phyloP scores from a whole-genome alignment of 2,797 vertebrate genomes.

The Sebastiscus tertius region DNA sequence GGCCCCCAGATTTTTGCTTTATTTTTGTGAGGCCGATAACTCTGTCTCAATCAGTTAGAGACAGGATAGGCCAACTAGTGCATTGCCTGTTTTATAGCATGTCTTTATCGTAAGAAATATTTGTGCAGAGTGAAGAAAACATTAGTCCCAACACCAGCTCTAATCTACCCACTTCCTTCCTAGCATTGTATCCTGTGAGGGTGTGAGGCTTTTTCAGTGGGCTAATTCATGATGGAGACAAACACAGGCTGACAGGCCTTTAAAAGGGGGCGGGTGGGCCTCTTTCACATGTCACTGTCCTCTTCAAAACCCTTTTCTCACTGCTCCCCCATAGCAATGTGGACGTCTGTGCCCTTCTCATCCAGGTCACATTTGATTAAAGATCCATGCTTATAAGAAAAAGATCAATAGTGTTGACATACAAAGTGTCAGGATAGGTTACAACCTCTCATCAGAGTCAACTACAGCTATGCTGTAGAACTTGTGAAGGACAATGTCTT shows the following conservation, averaged over 20 bases:
- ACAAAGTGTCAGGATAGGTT: constrained; percentile 56
- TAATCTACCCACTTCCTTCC: constrained; percentile 77
- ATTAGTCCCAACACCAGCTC: constrained; percentile 57
- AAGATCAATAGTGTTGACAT: constrained; percentile 67
- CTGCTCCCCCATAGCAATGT: constrained; percentile 36
- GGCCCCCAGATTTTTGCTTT: constrained; percentile 34
- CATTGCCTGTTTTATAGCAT: constrained; percentile 60
- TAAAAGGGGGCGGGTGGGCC: constrained; percentile 52
- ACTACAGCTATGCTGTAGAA: constrained; percentile 38
- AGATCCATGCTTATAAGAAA: constrained; percentile 64
- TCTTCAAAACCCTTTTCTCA: constrained; percentile 63
- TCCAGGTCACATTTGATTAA: constrained; percentile 73
- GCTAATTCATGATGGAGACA: constrained; percentile 75
- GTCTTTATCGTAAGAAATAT: constrained; percentile 74
- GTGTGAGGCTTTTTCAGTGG: constrained; percentile 64
- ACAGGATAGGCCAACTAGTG: constrained; percentile 49
- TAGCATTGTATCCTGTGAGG: constrained; percentile 75
- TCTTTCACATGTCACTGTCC: constrained; percentile 74
- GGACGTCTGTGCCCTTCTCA: constrained; percentile 49
- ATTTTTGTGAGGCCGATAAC: constrained; percentile 40
- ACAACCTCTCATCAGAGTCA: constrained; percentile 57
- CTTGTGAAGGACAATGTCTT: constrained; percentile 62
- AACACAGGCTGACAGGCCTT: constrained; percentile 71
- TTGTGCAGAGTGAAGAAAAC: constrained; percentile 75
- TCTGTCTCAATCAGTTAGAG: constrained; percentile 57